phyloP scores from a whole-genome alignment of 2,888 invertebrate genomes.

The Acleris emargana region DNA sequence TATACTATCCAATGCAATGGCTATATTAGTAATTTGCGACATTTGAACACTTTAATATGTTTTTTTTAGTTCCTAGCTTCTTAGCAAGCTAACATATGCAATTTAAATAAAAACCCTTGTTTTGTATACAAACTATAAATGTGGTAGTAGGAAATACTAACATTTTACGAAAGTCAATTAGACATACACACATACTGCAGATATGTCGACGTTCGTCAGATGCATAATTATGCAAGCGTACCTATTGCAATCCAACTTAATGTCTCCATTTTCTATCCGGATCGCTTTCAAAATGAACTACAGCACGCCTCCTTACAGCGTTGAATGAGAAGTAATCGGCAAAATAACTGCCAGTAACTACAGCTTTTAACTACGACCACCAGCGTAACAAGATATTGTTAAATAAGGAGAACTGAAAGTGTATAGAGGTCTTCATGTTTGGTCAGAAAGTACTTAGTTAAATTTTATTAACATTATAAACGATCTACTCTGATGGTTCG shows the following conservation, averaged over 20 bases:
- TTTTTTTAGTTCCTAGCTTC: no score
- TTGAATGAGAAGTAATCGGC: constrained; percentile 31
- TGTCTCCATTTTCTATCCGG: constrained; percentile 32
- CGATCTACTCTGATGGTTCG: constrained; percentile 30
- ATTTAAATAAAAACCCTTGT: no score
- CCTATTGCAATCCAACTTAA: constrained; percentile 18
- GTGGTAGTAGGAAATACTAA: no score
- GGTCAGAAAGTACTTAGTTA: constrained; percentile 25
- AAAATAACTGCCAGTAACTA: constrained; percentile 31
- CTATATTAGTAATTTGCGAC: no score
- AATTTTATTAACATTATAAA: constrained; percentile 32
- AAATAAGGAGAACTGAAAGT: background rate
- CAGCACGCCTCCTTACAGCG: constrained; percentile 19
- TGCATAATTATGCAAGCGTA: background rate
- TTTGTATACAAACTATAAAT: no score
- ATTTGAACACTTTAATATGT: no score
- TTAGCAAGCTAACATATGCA: no score
- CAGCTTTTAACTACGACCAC: constrained; percentile 10
- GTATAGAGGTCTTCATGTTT: background rate
- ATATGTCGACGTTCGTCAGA: background rate
- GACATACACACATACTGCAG: background rate
- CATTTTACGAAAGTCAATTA: no score
- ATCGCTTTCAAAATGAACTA: constrained; percentile 33
- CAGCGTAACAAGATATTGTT: constrained; percentile 1
- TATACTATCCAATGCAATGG: no score